These are phyloP conservation scores for Mythimna albipuncta DNA, from an alignment of 2,888 invertebrate genomes.

Conservation along the genomic window DNA sequence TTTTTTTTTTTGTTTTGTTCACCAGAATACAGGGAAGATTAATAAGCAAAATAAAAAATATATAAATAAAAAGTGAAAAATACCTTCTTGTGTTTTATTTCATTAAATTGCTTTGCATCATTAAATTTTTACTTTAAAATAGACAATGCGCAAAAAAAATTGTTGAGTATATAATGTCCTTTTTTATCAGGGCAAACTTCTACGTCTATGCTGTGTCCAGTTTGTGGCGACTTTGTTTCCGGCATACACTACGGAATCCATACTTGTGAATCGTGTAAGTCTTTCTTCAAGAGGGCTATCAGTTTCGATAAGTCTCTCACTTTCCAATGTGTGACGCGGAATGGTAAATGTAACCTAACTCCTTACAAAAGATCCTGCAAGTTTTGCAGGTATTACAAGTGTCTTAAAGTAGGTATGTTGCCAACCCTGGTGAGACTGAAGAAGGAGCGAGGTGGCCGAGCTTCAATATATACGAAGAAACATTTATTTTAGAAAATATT, in stretches of 20 bases:
- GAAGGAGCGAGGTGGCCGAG: slow-evolving; percentile 53
- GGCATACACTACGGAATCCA: slow-evolving; percentile 75
- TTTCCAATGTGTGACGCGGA: slow-evolving; percentile 49
- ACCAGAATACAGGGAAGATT: too few species aligned
- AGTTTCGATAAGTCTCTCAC: slow-evolving; percentile 38
- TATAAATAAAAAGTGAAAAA: too few species aligned
- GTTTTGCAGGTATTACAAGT: slow-evolving; percentile 72
- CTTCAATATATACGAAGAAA: slow-evolving; percentile 31
- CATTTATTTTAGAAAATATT: neutral
- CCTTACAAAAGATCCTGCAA: slow-evolving; percentile 60
- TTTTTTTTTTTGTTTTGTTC: too few species aligned
- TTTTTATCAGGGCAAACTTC: slow-evolving; percentile 2
- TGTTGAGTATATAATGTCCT: neutral
- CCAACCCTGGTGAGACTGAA: slow-evolving; percentile 58
- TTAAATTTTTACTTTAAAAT: neutral
- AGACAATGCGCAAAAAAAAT: neutral
- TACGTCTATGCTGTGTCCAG: slow-evolving; percentile 63
- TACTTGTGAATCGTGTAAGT: slow-evolving; percentile 78
- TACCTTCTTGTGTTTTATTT: too few species aligned
- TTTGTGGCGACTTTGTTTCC: slow-evolving; percentile 70
- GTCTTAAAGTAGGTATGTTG: slow-evolving; percentile 72
- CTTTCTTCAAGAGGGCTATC: slow-evolving; percentile 75
- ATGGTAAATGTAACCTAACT: slow-evolving; percentile 53
- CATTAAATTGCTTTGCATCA: neutral
- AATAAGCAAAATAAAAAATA: too few species aligned